Conservation (phyloP, 1,140 invertebrate genomes). For the Pseudomyrmex pallidus region DNA sequence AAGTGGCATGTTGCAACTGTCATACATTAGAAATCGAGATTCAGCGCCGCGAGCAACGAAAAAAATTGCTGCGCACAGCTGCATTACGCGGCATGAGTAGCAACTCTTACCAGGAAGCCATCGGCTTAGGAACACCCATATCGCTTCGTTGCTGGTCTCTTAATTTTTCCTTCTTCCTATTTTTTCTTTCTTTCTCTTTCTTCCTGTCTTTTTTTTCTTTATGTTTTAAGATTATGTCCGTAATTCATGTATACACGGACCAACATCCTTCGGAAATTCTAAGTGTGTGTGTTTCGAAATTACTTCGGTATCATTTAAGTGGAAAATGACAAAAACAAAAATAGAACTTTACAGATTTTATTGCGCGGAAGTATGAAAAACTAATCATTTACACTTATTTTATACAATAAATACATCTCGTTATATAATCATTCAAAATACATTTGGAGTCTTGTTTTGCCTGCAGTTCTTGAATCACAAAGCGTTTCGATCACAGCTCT, state of each 20-base stretch:
- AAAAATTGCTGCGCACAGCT: slow-evolving; percentile 69
- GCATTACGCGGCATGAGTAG: slow-evolving; percentile 79
- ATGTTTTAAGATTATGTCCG: slow-evolving; percentile 68
- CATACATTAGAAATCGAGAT: slow-evolving; percentile 61
- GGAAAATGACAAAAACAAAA: slow-evolving; percentile 23
- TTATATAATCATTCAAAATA: background rate
- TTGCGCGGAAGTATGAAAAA: background rate
- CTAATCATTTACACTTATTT: slow-evolving; percentile 36
- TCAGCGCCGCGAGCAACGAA: slow-evolving; percentile 67
- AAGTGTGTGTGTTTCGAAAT: slow-evolving; percentile 19
- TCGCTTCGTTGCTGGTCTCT: slow-evolving; percentile 65
- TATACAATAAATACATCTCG: background rate
- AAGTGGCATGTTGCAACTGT: slow-evolving; percentile 46
- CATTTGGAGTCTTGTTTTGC: slow-evolving; percentile 5
- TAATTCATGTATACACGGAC: slow-evolving; percentile 73
- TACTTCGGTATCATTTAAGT: slow-evolving; percentile 29
- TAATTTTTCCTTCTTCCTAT: background rate
- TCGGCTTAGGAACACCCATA: slow-evolving; percentile 79
- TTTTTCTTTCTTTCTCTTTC: slow-evolving; percentile 45
- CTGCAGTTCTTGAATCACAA: slow-evolving; percentile 21
- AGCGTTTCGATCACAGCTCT: slow-evolving; percentile 21
- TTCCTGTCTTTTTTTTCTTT: slow-evolving; percentile 39
- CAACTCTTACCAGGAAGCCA: slow-evolving; percentile 75
- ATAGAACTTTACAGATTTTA: slow-evolving; percentile 37
- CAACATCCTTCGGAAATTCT: slow-evolving; percentile 60